Evolutionary conservation across 37 sponge, comb jelly and placozoan genomes (phyloP), one percentile per base, ranked within the genome.

Genomic region (Diacarnus erythraeanus): DNA sequence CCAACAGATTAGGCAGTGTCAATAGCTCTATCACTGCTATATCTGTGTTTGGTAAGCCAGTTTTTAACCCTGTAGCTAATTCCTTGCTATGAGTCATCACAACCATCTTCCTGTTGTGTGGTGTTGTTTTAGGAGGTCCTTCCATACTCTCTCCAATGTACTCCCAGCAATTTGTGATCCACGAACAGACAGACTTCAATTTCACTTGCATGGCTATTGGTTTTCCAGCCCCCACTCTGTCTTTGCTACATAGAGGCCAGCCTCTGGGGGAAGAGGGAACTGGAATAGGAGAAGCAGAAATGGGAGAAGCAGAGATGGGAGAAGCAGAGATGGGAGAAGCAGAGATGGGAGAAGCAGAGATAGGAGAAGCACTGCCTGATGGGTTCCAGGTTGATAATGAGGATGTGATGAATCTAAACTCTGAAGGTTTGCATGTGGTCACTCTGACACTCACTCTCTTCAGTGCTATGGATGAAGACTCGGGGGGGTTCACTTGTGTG

Each of bases 191-290:
- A 1, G 38, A 75, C 29, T 74, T 80, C 8, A 80, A 74, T 31
- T 63, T 88, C 34, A 71, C 60, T 38, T 93, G 93, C 38, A 79
- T 31, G 23, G 89, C 83, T 58, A 69, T 36, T 68, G 93, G 86
- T 66, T 40, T 78, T 27, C 93, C 93, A 41, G 60, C 79, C 12
- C 93, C 93, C 8, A 40, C 39, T 57, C 84, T 93, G 43, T 26
- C 33, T 18, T 93, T 89, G 42, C 43, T 51, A 26, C 20, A 41
- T 20, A 38, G 56, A 42, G 80, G 59, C 21, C 43, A 67, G 23
- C 20, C 39, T 2, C 35, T 84, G 34, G n/a, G n/a, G n/a, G n/a
- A n/a, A n/a, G n/a, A n/a, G n/a, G n/a, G n/a, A n/a, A n/a, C n/a
- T n/a, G n/a, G n/a, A n/a, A n/a, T n/a, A n/a, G n/a, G n/a, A n/a